Base-by-base conservation (phyloP, 2,113 vertebrate genomes). In the Hirundichthys speculiger region DNA sequence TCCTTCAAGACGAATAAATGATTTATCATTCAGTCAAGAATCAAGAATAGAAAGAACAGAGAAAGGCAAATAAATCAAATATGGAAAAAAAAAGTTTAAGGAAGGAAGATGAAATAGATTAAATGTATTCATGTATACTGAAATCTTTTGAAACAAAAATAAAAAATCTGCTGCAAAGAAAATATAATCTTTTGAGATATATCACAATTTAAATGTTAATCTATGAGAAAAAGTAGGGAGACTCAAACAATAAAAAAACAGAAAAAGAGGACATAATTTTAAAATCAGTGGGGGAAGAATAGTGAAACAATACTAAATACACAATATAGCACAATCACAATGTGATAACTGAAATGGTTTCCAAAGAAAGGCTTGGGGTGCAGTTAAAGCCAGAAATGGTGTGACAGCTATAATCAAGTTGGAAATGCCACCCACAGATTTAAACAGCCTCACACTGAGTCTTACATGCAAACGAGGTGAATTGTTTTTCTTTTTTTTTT, bases 21-120 rank as follows among this genome's bases (percentile, higher is more conserved):
- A 89, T 89, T 85, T 75, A 88, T 86, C 73, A 74, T 65, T 55
- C 49, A 57, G 80, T 58, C 68, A 42, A 61, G 65, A 78, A 68
- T 79, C 74, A 74, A 70, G 57, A 77, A 57, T 47, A 52, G 52
- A 70, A 48, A 75, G 30, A 53, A 22, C 41, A 22, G 51, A 69
- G 18, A 56, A 19, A 3, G 15, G 55, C 22, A 49, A 50, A 20
- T 22, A 59, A 10, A 18, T 8, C 19, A 52, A 52, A 18, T 77
- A 71, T 57, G 38, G 53, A 70, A 61, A 64, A 64, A 59, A 40
- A 34, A 50, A 56, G 22, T 54, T 45, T 16, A 10, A 50, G 25
- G 25, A 27, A 41, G 38, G 3, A 43, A 61, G 49, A 56, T 60
- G 69, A 42, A 59, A 64, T 54, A 60, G 67, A 77, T 69, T 1